Evolutionary conservation across 2,888 invertebrate species (phyloP).

Genomic region (Caenorhabditis wallacei): DNA sequence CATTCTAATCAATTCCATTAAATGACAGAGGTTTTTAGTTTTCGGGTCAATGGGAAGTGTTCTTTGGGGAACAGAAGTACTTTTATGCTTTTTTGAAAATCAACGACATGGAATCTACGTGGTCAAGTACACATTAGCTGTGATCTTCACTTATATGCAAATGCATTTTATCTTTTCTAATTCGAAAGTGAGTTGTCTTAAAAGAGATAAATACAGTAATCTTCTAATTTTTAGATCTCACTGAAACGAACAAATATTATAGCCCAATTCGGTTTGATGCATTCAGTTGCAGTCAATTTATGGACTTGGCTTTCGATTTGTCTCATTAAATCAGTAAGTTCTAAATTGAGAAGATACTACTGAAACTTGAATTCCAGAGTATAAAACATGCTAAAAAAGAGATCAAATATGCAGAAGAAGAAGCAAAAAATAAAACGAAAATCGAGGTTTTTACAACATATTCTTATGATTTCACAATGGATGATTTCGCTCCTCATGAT

Average conservation of each 20-base stretch:
- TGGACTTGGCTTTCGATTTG: conserved; percentile 39
- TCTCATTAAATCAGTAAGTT: conserved; percentile 18
- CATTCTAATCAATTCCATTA: no score
- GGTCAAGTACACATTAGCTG: conserved; percentile 32
- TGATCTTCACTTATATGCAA: conserved; percentile 39
- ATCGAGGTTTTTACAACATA: background rate
- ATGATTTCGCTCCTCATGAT: conserved; percentile 43
- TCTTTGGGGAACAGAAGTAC: conserved; percentile 31
- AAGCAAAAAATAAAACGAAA: conserved; percentile 9
- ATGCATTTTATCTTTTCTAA: conserved; percentile 52
- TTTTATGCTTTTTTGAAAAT: conserved; percentile 40
- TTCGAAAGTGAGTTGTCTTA: conserved; percentile 24
- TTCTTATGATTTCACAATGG: conserved; percentile 40
- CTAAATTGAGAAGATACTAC: background rate
- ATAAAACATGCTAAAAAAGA: conserved; percentile 50
- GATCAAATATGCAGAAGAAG: conserved; percentile 32
- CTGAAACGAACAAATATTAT: conserved; percentile 46
- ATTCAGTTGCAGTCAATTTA: conserved; percentile 52
- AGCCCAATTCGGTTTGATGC: conserved; percentile 59
- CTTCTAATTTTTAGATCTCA: conserved; percentile 16
- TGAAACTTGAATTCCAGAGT: conserved; percentile 13
- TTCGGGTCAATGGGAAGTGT: conserved; percentile 49
- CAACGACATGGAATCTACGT: conserved; percentile 39
- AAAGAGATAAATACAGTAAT: background rate
- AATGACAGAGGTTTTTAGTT: no score